These are phyloP conservation scores for Microcebus murinus DNA, from an alignment of 2,113 vertebrate species.

Conservation along the genomic window DNA sequence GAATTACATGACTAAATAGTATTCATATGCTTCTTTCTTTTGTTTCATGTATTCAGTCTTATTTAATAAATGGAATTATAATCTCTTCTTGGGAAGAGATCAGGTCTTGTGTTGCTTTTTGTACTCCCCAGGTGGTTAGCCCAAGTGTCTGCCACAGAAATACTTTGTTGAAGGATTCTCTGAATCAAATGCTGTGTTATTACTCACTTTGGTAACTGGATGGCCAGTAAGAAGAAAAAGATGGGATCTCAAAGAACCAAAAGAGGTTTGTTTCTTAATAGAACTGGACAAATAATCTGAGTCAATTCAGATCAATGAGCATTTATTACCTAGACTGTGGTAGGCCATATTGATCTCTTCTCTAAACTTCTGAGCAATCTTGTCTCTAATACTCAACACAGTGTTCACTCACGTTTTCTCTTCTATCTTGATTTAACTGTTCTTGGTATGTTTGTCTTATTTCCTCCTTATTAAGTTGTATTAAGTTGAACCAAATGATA, in stretches of 20 bases:
- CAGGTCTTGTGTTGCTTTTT: neutral
- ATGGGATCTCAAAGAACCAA: neutral
- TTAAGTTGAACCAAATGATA: neutral
- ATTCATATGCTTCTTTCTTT: neutral
- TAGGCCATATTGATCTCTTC: neutral
- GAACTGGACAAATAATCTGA: constrained; percentile 26
- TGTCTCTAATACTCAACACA: neutral
- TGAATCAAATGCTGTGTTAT: neutral
- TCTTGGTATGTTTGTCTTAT: neutral
- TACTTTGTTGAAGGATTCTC: neutral
- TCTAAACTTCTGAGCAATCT: neutral
- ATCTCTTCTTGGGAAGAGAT: neutral
- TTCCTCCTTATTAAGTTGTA: neutral
- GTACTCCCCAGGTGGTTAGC: neutral
- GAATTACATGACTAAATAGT: neutral
- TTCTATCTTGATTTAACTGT: neutral
- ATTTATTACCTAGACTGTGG: neutral
- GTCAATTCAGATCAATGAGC: constrained; percentile 42
- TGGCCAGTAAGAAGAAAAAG: neutral
- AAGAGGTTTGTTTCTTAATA: constrained; percentile 33
- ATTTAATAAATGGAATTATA: constrained; percentile 15
- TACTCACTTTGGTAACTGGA: neutral
- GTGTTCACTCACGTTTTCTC: neutral
- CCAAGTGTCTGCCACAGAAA: neutral
- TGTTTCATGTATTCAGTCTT: neutral